These are phyloP conservation scores for Acanthisitta chloris DNA, from an alignment of 2,113 vertebrate species.

Conservation along the genomic window DNA sequence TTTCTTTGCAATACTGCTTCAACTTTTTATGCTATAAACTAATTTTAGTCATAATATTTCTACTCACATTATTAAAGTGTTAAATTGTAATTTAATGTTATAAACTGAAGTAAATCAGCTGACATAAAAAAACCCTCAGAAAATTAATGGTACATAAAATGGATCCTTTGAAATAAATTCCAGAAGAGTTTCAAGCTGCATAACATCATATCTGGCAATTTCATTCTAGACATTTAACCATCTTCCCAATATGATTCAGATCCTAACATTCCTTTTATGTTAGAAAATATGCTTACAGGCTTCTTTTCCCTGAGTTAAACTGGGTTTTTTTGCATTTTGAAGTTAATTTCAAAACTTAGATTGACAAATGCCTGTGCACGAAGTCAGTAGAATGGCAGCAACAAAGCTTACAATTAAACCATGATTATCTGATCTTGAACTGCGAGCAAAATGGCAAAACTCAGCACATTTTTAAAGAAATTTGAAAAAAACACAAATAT, in stretches of 20 bases:
- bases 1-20: not conserved
- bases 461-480: not conserved
- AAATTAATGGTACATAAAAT: constrained; percentile 36
- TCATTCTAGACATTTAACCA: constrained; percentile 25
- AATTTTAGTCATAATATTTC: constrained; percentile 39
- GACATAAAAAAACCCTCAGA: not conserved
- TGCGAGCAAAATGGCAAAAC: not conserved
- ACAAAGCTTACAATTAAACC: not conserved
- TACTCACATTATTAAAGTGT: not conserved
- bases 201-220: constrained; percentile 23
- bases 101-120: constrained; percentile 32
- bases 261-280: constrained; percentile 46
- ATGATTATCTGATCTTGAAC: not conserved
- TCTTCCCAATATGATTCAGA: constrained; percentile 50
- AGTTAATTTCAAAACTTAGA: constrained; percentile 56
- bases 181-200: constrained; percentile 41
- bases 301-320: not conserved
- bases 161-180: constrained; percentile 65
- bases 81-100: constrained; percentile 8
- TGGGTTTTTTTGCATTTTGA: constrained; percentile 26
- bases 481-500: not conserved
- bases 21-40: not conserved
- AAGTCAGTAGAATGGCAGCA: constrained; percentile 21
- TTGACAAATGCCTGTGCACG: constrained; percentile 39
- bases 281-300: constrained; percentile 48